Evolutionary conservation across 1,140 invertebrate genomes (phyloP).

Genomic region (Drosophila lowei): DNA sequence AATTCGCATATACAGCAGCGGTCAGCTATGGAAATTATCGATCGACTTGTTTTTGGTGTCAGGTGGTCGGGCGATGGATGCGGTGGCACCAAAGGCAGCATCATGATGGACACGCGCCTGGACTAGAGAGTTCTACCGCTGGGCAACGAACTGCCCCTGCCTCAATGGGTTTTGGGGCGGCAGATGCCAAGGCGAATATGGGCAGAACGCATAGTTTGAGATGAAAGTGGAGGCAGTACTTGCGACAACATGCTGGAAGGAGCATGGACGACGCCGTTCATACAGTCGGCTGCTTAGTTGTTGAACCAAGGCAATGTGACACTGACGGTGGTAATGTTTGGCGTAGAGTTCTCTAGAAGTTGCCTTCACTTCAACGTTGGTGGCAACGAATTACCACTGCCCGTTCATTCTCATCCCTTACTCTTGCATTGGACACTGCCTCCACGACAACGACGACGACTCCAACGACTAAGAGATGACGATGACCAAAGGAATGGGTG

Average conservation of each 20-base stretch:
- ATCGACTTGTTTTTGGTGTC: slow-evolving; percentile 82
- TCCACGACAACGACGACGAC: slow-evolving; percentile 46
- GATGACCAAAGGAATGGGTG: slow-evolving; percentile 78
- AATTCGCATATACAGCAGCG: slow-evolving; percentile 83
- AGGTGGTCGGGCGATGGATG: slow-evolving; percentile 80
- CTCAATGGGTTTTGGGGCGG: slow-evolving; percentile 17
- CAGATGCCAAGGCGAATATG: slow-evolving; percentile 68
- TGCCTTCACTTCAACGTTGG: slow-evolving; percentile 62
- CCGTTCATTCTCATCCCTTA: slow-evolving; percentile 43
- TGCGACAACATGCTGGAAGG: slow-evolving; percentile 33
- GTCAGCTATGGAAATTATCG: slow-evolving; percentile 83
- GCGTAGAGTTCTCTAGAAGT: slow-evolving; percentile 61
- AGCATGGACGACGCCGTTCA: slow-evolving; percentile 32
- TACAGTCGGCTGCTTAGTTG: slow-evolving; percentile 43
- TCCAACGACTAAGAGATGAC: slow-evolving; percentile 69
- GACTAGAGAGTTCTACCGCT: slow-evolving; percentile 38
- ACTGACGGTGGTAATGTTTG: slow-evolving; percentile 29
- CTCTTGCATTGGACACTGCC: slow-evolving; percentile 5
- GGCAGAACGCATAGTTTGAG: slow-evolving; percentile 40
- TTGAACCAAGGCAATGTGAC: slow-evolving; percentile 31
- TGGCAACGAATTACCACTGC: slow-evolving; percentile 71
- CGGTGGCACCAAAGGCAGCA: slow-evolving; percentile 64
- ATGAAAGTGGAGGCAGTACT: slow-evolving; percentile 34
- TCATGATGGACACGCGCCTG: slow-evolving; percentile 78
- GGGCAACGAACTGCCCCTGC: slow-evolving; percentile 42